Conservation (phyloP, 1,140 invertebrate species). For the Eumaeus atala region DNA sequence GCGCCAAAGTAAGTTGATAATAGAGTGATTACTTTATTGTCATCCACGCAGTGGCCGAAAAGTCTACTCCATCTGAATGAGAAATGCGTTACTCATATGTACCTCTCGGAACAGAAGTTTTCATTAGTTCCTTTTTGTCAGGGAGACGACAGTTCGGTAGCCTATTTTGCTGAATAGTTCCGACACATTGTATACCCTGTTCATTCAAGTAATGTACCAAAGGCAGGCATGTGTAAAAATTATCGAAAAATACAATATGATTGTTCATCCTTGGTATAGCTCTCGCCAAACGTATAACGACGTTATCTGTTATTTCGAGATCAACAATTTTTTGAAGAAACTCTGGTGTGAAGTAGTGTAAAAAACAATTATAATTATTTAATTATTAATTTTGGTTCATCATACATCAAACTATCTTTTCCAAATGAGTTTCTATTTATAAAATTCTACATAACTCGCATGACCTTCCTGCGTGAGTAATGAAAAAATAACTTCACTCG, state of each 20-base stretch:
- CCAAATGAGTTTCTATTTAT: slow-evolving; percentile 39
- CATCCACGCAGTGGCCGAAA: slow-evolving; percentile 32
- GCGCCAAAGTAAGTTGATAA: slow-evolving; percentile 34
- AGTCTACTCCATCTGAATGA: slow-evolving; percentile 30
- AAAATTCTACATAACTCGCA: slow-evolving; percentile 30
- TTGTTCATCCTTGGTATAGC: slow-evolving; percentile 21
- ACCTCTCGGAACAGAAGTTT: slow-evolving; percentile 29
- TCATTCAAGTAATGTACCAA: slow-evolving; percentile 34
- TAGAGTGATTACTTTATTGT: slow-evolving; percentile 37
- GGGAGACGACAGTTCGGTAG: slow-evolving; percentile 23
- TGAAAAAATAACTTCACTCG: slow-evolving; percentile 31
- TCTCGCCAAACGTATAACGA: slow-evolving; percentile 27
- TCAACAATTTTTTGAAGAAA: too few relatives aligned
- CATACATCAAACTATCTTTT: slow-evolving; percentile 33
- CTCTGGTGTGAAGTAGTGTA: too few relatives aligned
- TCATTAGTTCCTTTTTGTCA: slow-evolving; percentile 27
- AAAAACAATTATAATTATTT: too few relatives aligned
- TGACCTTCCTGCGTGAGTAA: slow-evolving; percentile 32
- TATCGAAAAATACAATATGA: slow-evolving; percentile 41
- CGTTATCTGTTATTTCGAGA: slow-evolving; percentile 11
- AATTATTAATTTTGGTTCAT: slow-evolving; percentile 30
- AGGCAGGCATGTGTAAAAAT: slow-evolving; percentile 37
- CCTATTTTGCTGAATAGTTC: slow-evolving; percentile 37
- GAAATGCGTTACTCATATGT: slow-evolving; percentile 30
- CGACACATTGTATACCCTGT: slow-evolving; percentile 34